These are phyloP conservation scores for Eulemur mongoz DNA, from an alignment of 2,797 vertebrate species.

Conservation along the genomic window DNA sequence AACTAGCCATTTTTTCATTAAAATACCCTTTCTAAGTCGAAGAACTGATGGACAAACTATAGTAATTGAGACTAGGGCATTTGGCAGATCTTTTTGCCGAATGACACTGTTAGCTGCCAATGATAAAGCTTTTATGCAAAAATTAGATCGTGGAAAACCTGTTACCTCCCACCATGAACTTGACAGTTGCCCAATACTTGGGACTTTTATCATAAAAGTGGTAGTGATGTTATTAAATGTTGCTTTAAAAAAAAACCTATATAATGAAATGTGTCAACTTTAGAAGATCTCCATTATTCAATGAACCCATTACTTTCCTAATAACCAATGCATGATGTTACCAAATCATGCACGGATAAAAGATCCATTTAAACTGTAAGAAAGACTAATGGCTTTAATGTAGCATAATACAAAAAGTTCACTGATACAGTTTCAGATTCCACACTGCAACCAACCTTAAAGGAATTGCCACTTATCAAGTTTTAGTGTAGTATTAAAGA, in stretches of 20 bases:
- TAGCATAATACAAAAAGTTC: neutral
- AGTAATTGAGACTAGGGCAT: neutral
- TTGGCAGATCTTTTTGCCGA: neutral
- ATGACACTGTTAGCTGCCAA: neutral
- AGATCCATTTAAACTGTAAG: neutral
- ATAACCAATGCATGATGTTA: neutral
- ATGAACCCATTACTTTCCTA: conserved; percentile 2
- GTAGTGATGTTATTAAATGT: neutral
- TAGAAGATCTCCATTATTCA: neutral
- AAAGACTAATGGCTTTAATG: neutral
- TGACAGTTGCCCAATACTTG: neutral
- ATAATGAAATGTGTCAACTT: neutral
- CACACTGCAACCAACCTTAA: neutral
- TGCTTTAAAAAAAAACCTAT: neutral
- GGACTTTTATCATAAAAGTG: neutral
- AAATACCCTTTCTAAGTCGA: neutral
- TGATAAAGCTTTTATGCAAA: neutral
- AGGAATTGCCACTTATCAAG: neutral
- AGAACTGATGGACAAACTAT: neutral
- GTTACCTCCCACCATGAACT: neutral
- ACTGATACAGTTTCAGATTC: neutral
- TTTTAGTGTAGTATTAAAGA: neutral
- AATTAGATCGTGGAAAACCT: neutral
- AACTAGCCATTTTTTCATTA: neutral
- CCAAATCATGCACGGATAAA: neutral